Base-by-base conservation (phyloP, 2,888 invertebrate species). In the Diarsia dahlii region DNA sequence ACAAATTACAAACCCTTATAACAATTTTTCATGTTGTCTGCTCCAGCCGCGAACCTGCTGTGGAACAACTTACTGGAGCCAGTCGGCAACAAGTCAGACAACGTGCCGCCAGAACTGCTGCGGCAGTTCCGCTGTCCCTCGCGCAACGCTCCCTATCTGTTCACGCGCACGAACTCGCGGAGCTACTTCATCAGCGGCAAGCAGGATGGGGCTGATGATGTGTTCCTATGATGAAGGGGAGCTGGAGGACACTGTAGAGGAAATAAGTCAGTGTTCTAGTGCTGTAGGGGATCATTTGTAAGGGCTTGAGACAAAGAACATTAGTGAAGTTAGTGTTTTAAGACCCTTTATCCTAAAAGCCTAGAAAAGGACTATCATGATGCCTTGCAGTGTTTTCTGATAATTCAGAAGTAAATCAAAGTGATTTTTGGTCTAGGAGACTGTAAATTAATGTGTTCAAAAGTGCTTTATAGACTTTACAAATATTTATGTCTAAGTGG, bases 51-150 rank as follows among this genome's bases (percentile, higher is more conserved):
- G 0, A 98, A 98, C 90, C 96, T 98, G 58, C 93, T 98, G 0
- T 98, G 98, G 98, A 98, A 98, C 94, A 98, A 98, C 90, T 95
- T 98, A 79, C 91, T 98, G 39, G 97, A 98, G 89, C 98, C 98
- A 0, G 97, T 98, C 5, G 98, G 98, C 46, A 96, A 97, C 85
- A 98, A 98, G 91, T 97, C 97, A 0, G 95, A 95, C 69, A 93
- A 92, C 68, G 95, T 94, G 13, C 92, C 97, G n/a, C 97, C 97
- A 0, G 94, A 96, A 23, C 93, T 98, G 71, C 93, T 98, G 92
- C 97, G 97, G 66, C 95, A 95, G 45, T 97, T 98, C 90, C 93
- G 96, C 71, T 98, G 98, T 80, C 98, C 98, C 0, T 94, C 96
- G 0, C 85, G 90, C 0, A 89, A 91, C 3, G 94, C 97, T 0